Conservation (phyloP, 1,140 invertebrate species). For the Diploscapter pachys region DNA sequence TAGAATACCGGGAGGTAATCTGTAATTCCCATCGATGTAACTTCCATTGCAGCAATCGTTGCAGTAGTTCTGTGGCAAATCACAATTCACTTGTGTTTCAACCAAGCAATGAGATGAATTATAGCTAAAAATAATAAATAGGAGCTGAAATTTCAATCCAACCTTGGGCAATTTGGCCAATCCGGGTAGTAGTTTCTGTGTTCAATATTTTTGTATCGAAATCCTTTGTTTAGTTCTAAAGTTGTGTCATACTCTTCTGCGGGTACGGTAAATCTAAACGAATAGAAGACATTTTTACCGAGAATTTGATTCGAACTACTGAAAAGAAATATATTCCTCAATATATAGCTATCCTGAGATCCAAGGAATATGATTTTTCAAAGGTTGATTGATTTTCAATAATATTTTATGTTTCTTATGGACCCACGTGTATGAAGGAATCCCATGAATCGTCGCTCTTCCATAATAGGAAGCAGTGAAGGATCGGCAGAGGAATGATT, state of each 20-base stretch:
- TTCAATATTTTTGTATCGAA: constrained; percentile 44
- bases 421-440: constrained; percentile 31
- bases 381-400: too few relatives aligned
- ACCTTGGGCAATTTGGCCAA: constrained; percentile 41
- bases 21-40: constrained; percentile 41
- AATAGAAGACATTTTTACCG: background rate
- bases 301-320: too few relatives aligned
- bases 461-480: constrained; percentile 33
- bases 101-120: constrained; percentile 23
- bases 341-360: too few relatives aligned
- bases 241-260: constrained; percentile 41
- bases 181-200: constrained; percentile 44
- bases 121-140: constrained; percentile 12
- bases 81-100: constrained; percentile 22
- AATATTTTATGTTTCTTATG: background rate
- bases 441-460: constrained; percentile 28
- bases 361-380: too few relatives aligned
- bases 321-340: too few relatives aligned
- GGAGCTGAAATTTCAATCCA: background rate
- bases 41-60: constrained; percentile 35
- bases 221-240: constrained; percentile 40
- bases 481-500: constrained; percentile 44
- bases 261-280: constrained; percentile 23
- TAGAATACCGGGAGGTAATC: constrained; percentile 44
- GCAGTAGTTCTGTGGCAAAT: constrained; percentile 33